phyloP scores from a whole-genome alignment of 2,888 invertebrate species.

The Apamea monoglypha region DNA sequence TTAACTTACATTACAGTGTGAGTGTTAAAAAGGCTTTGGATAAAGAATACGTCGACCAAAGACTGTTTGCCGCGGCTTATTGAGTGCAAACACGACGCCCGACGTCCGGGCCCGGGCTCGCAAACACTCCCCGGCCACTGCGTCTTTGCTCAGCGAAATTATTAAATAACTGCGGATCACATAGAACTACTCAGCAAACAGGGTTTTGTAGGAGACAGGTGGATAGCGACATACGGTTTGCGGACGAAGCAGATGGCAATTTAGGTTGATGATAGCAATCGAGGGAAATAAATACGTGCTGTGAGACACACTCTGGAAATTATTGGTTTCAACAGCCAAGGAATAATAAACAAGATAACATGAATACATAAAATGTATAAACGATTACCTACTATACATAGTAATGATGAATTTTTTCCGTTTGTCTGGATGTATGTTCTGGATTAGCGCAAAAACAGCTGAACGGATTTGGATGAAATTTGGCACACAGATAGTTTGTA shows the following conservation, averaged over 20 bases:
- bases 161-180: conserved; percentile 67
- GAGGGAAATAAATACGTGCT: conserved; percentile 8
- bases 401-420: background rate
- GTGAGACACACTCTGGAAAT: conserved; percentile 7
- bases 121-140: conserved; percentile 68
- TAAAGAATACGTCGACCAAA: conserved; percentile 72
- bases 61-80: conserved; percentile 81
- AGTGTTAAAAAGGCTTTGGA: conserved; percentile 66
- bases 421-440: background rate
- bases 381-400: background rate
- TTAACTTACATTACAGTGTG: conserved; percentile 59
- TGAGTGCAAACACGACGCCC: conserved; percentile 79
- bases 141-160: conserved; percentile 71
- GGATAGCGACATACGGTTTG: conserved; percentile 42
- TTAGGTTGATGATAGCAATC: conserved; percentile 12
- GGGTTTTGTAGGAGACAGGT: conserved; percentile 27
- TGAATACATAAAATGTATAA: background rate
- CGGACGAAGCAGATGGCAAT: conserved; percentile 24
- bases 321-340: background rate
- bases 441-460: background rate
- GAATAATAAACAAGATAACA: background rate
- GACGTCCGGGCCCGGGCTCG: conserved; percentile 56
- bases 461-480: background rate
- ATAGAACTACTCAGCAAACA: conserved; percentile 58
- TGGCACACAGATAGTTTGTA: background rate